A percentile compares a stretch with the other conserved stretches of the same genome.
Conservation (phyloP, 2,113 vertebrate species). For the Aix galericulata region DNA sequence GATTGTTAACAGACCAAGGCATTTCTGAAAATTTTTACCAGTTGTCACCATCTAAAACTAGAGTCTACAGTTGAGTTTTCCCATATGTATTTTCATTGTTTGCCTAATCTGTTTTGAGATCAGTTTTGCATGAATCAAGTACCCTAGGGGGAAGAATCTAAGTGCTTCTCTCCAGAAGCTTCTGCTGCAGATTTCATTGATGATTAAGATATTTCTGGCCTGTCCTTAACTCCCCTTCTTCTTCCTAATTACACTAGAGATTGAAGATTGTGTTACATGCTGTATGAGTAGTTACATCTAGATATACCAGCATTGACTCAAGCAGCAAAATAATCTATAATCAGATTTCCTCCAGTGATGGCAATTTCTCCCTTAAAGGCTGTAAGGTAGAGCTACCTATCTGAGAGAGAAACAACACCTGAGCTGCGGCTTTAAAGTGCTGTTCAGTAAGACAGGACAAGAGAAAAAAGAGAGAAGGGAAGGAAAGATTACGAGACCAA, state of each 20-base stretch:
- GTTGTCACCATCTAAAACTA: slow-evolving; percentile 34
- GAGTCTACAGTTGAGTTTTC: slow-evolving; percentile 19
- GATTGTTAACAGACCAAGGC: slow-evolving; percentile 14
- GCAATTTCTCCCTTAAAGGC: slow-evolving; percentile 2
- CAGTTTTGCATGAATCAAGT: slow-evolving; percentile 3
- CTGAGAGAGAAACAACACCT: neutral
- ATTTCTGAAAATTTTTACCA: neutral
- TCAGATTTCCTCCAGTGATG: neutral
- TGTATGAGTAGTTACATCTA: neutral
- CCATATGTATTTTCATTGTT: slow-evolving; percentile 49
- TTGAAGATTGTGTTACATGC: neutral
- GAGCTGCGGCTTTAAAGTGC: neutral
- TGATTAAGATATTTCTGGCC: slow-evolving; percentile 34
- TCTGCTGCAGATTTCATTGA: slow-evolving; percentile 43
- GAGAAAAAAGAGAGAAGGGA: neutral
- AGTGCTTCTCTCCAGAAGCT: slow-evolving; percentile 34
- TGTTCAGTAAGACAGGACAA: neutral
- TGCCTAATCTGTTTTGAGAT: slow-evolving; percentile 46
- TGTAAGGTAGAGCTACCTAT: neutral
- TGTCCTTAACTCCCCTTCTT: slow-evolving; percentile 52
- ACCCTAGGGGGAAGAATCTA: neutral
- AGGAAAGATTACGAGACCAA: neutral
- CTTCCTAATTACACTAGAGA: neutral
- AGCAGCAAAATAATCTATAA: neutral
- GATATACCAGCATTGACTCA: neutral